Conservation (phyloP, 2,113 vertebrate genomes). For the Anguilla rostrata region DNA sequence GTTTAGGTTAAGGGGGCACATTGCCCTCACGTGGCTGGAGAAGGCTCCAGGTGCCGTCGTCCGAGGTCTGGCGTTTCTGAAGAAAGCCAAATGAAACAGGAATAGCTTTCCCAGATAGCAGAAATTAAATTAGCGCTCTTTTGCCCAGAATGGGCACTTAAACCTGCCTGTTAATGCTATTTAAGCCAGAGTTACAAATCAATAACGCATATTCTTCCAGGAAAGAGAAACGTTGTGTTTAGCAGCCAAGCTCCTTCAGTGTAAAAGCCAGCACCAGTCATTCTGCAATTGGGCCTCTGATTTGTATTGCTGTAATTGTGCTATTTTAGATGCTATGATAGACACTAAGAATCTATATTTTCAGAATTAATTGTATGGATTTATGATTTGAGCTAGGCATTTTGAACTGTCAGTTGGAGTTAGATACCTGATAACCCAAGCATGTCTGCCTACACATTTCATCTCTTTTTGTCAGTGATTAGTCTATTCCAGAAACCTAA, state of each 20-base stretch:
- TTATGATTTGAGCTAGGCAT: background rate
- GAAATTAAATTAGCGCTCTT: constrained; percentile 26
- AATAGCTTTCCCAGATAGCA: constrained; percentile 15
- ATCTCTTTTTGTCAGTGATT: background rate
- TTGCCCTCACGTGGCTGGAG: background rate
- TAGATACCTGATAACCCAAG: background rate
- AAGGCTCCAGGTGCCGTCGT: background rate
- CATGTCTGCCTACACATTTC: background rate
- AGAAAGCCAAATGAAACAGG: constrained; percentile 9
- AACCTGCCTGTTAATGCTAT: constrained; percentile 25
- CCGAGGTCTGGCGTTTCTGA: background rate
- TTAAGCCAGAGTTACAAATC: constrained; percentile 30
- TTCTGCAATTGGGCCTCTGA: background rate
- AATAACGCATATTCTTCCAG: constrained; percentile 15
- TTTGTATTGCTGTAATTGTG: background rate
- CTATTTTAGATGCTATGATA: background rate
- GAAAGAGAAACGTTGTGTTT: background rate
- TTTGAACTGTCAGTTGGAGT: background rate
- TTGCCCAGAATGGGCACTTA: constrained; percentile 30
- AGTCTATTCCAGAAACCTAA: background rate
- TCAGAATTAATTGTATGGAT: background rate
- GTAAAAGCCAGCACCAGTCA: background rate
- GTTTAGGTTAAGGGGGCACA: background rate
- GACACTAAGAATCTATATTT: background rate
- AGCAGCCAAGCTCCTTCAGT: background rate